Percentiles rank a stretch among this genome's conserved stretches.
phyloP scores from a whole-genome alignment of 2,797 vertebrate genomes.

The Amphiprion clarkii region DNA sequence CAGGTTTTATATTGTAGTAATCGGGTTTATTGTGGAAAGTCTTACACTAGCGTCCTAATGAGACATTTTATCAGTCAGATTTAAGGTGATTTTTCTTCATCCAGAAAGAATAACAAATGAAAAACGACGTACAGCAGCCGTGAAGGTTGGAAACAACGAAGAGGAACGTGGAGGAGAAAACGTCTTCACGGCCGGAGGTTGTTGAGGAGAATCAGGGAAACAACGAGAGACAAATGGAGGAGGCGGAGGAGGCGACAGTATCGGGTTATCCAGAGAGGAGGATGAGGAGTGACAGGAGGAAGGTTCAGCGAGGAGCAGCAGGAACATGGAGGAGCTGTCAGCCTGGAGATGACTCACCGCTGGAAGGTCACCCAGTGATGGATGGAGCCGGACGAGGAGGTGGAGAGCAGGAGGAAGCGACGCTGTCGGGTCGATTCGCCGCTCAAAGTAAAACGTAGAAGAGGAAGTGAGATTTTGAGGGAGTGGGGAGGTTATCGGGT shows the following conservation, averaged over 20 bases:
- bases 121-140: too few species aligned
- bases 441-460: slow-evolving; percentile 26
- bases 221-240: slow-evolving; percentile 42
- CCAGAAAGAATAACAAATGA: too few species aligned
- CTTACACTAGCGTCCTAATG: too few species aligned
- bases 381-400: not conserved
- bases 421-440: slow-evolving; percentile 35
- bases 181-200: not conserved
- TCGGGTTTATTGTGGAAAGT: too few species aligned
- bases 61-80: too few species aligned
- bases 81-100: too few species aligned
- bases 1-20: too few species aligned
- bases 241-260: slow-evolving; percentile 38
- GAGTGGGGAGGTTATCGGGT: slow-evolving; percentile 12
- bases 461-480: slow-evolving; percentile 38
- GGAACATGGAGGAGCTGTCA: slow-evolving; percentile 45
- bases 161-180: too few species aligned
- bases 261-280: slow-evolving; percentile 37
- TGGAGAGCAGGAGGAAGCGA: slow-evolving; percentile 33
- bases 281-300: too few species aligned
- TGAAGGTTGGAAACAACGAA: too few species aligned
- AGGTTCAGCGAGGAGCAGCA: slow-evolving; percentile 39
- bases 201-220: slow-evolving; percentile 1
- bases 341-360: slow-evolving; percentile 44
- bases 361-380: slow-evolving; percentile 45